Evolutionary conservation across 2,113 vertebrate genomes (phyloP), one percentile per base, ranked within the genome.

Genomic region (Urocitellus parryii): DNA sequence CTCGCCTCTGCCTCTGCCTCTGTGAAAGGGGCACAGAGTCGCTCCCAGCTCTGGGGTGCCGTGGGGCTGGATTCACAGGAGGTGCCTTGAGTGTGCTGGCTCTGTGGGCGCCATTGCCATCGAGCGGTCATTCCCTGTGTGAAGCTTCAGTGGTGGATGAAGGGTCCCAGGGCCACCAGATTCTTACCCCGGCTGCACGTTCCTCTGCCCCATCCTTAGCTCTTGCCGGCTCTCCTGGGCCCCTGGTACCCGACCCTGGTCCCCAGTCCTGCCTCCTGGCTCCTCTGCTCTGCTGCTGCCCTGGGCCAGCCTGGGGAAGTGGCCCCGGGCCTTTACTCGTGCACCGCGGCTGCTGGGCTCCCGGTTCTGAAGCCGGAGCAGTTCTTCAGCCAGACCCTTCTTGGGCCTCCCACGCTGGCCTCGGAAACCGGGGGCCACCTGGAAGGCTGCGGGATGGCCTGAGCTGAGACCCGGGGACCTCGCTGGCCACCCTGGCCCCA

Each of bases 31-130:
- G 51, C 3, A 34, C 48, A 63, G 16, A 51, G 39, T 18, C 34
- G 53, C 85, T 88, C 11, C 5, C 2, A 6, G 8, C 27, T 22
- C 32, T 22, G 34, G 18, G 18, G 24, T 61, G 34, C 63, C 32
- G 0, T 2, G 39, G 56, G 56, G 5, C 73, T 42, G 6, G 27
- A 8, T 82, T 42, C 34, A 25, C 0, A 13, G 79, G 13, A 58
- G 6, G 25, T 16, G 11, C 29, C 24, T 12, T 91, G 89, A 42
- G 16, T 17, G 86, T 0, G 5, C 51, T 25, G 67, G 72, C n/a
- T 11, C 3, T 18, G 0, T 7, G 27, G 16, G 53, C 27, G 32
- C 48, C 24, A 0, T 0, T 0, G 10, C 39, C 24, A 0, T 0
- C 0, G 8, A 5, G 2, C 12, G 45, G n/a, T 51, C 4, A 1